Conservation (phyloP, 2,797 vertebrate species). For the Sebastes oblongus region DNA sequence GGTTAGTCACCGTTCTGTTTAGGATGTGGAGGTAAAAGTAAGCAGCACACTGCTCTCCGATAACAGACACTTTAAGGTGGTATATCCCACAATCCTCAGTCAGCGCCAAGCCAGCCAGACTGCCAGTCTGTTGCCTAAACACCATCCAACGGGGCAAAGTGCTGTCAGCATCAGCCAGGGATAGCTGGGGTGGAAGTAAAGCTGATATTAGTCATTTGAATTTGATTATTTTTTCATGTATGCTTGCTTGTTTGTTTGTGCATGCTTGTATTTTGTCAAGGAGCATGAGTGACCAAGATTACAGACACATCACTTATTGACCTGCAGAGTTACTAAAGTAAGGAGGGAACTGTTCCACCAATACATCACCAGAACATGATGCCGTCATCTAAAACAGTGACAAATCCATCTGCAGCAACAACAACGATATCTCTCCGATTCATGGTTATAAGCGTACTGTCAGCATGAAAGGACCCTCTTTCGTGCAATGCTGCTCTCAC, state of each 20-base stretch:
- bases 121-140: neutral
- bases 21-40: neutral
- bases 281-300: neutral
- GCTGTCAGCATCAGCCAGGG: neutral
- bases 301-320: no score
- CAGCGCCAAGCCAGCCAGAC: neutral
- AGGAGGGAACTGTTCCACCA: no score
- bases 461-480: neutral
- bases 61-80: constrained; percentile 27
- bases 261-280: no score
- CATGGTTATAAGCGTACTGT: no score
- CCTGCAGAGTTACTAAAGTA: no score
- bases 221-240: neutral
- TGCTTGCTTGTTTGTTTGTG: neutral
- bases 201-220: neutral
- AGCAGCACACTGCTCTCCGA: neutral
- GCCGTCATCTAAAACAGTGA: neutral
- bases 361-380: no score
- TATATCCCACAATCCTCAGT: constrained; percentile 50
- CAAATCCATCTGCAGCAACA: neutral
- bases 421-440: neutral
- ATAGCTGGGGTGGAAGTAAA: neutral
- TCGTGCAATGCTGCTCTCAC: constrained; percentile 42
- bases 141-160: neutral
- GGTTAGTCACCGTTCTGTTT: neutral